Percentiles rank a stretch among this genome's conserved stretches.
Conservation (phyloP, 2,888 invertebrate species). For the Leptinotarsa peninsularis region DNA sequence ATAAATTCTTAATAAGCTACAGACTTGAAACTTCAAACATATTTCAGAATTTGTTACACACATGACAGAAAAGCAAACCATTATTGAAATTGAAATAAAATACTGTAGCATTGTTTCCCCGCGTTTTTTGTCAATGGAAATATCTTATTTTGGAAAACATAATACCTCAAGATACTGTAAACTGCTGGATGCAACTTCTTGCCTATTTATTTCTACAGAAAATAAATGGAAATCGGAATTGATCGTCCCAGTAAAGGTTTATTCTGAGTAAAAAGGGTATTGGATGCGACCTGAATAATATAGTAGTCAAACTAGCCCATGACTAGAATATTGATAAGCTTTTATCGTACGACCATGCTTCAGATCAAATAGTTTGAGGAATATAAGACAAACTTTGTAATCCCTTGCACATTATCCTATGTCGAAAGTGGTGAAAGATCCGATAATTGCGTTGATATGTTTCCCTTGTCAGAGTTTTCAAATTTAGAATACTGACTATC, state of each 20-base stretch:
- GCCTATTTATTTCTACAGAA: background rate
- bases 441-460: background rate
- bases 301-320: background rate
- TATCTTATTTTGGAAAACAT: no score
- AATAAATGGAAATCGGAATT: conserved; percentile 9
- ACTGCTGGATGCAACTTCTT: background rate
- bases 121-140: no score
- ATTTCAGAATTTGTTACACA: no score
- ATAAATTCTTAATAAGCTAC: no score
- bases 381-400: background rate
- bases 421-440: no score
- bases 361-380: background rate
- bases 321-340: conserved; percentile 5
- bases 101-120: no score
- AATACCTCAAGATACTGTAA: no score
- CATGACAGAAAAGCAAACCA: no score
- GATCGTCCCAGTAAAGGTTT: conserved; percentile 2
- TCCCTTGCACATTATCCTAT: background rate
- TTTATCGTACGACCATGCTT: background rate
- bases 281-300: conserved; percentile 13
- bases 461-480: background rate
- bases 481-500: background rate
- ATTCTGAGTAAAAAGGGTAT: conserved; percentile 3
- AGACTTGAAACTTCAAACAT: no score
- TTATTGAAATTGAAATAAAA: no score